Conservation (phyloP, 2,113 vertebrate genomes). For the Fregata magnificens region DNA sequence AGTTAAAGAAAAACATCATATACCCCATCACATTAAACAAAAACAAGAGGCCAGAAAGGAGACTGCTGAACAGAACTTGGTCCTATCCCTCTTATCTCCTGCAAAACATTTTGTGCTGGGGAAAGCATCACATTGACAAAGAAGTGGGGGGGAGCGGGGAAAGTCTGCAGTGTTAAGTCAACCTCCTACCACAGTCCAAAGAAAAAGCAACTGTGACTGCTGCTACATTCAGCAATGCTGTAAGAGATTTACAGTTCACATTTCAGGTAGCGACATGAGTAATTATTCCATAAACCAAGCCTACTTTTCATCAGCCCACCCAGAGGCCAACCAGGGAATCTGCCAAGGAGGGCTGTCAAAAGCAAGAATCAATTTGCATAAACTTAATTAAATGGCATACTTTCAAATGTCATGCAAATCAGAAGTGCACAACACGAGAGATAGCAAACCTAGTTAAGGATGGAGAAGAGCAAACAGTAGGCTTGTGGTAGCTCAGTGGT, state of each 20-base stretch:
- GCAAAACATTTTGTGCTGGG: not conserved
- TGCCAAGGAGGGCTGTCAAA: not conserved
- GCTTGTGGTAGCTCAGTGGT: not conserved
- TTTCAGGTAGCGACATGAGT: not conserved
- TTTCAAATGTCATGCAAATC: slow-evolving; percentile 16
- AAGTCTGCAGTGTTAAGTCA: not conserved
- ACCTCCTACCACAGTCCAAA: not conserved
- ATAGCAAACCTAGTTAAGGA: not conserved
- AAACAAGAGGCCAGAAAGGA: not conserved
- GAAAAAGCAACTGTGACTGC: not conserved
- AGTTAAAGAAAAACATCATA: not conserved
- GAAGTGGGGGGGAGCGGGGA: too few relatives aligned
- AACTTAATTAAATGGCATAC: not conserved
- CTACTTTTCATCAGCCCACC: slow-evolving; percentile 10
- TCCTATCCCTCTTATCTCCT: not conserved
- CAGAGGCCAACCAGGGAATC: not conserved
- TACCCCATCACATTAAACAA: not conserved
- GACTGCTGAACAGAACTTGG: not conserved
- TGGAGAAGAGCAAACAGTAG: not conserved
- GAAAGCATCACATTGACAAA: not conserved
- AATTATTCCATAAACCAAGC: not conserved
- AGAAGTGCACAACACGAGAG: not conserved
- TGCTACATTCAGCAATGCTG: not conserved
- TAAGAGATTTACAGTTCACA: not conserved
- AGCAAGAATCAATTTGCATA: not conserved